Conservation (phyloP, 1,140 invertebrate genomes). For the Anadara kagoshimensis region DNA sequence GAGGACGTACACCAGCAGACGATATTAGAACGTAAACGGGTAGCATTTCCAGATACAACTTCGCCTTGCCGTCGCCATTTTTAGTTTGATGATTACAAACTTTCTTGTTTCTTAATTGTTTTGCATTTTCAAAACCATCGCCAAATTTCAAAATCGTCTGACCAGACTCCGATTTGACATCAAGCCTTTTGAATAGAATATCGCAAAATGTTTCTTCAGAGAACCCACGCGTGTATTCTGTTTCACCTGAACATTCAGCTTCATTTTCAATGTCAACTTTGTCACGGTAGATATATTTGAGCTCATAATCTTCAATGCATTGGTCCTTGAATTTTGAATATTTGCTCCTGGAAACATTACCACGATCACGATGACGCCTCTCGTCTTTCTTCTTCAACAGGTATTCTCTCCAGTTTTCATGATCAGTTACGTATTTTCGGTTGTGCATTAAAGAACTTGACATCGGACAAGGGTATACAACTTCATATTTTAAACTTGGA, state of each 20-base stretch:
- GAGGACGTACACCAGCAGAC: conserved; percentile 7
- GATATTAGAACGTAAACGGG: conserved; percentile 8
- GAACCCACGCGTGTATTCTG: background rate
- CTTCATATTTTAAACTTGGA: conserved; percentile 13
- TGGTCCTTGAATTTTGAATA: background rate
- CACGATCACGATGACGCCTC: background rate
- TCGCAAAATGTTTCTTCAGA: background rate
- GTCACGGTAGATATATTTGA: background rate
- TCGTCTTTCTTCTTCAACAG: background rate
- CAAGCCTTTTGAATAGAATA: background rate
- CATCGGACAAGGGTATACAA: conserved; percentile 29
- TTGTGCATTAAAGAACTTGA: conserved; percentile 32
- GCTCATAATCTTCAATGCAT: conserved; percentile 1
- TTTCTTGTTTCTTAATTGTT: background rate
- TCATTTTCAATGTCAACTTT: background rate
- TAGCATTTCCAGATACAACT: conserved; percentile 6
- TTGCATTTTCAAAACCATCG: background rate
- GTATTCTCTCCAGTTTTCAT: background rate
- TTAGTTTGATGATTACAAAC: background rate
- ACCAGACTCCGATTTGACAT: background rate
- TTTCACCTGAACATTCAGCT: background rate
- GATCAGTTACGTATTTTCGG: conserved; percentile 35
- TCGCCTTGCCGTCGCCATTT: background rate
- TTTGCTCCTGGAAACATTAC: background rate
- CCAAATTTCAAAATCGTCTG: background rate